Evolutionary conservation across 2,888 invertebrate species (phyloP), one percentile per base, ranked within the genome.

Genomic region (Bugulina stolonifera): DNA sequence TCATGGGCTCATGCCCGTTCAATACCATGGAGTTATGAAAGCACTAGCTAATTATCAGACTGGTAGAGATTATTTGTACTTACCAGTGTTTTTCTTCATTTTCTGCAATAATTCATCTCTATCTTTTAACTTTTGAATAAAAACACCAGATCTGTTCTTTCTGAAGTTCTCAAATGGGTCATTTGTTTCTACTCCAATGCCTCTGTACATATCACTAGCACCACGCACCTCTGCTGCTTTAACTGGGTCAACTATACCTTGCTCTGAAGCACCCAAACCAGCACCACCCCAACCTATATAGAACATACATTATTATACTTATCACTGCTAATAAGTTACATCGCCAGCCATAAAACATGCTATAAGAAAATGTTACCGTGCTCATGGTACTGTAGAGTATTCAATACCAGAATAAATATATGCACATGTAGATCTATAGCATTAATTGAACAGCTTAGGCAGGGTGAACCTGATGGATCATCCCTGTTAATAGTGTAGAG

Each of bases 161-260:
- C 97, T 89, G 86, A 96, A 97, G 86, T 93, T 94, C 86, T 97
- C 97, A 82, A 95, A 97, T 0, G 96, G 96, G 86, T 97, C 97
- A 27, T 76, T 77, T 74, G 93, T 86, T 83, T 92, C 92, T 76
- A 93, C 90, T 69, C 97, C 98, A 74, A 98, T 90, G 75, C 98
- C 98, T 88, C 91, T 95, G 85, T 94, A 98, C 87, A 93, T 91
- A 84, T 98, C 96, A 79, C 90, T 90, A 76, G 90, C 89, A 83
- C 98, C 96, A 14, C 98, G 88, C 27, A 89, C 81, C 91, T 83
- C 93, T 78, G 93, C 91, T 0, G 93, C 94, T 71, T 92, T 90
- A 77, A 98, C 94, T 0, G 97, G 97, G 76, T 94, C 91, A 74
- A 94, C 93, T 75, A 95, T 96, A 74, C 98, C 98, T 85, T 97